Percentiles rank a stretch among this genome's conserved stretches.
Conservation (phyloP, 92 coral and sea anemone species). For the Desmophyllum pertusum region DNA sequence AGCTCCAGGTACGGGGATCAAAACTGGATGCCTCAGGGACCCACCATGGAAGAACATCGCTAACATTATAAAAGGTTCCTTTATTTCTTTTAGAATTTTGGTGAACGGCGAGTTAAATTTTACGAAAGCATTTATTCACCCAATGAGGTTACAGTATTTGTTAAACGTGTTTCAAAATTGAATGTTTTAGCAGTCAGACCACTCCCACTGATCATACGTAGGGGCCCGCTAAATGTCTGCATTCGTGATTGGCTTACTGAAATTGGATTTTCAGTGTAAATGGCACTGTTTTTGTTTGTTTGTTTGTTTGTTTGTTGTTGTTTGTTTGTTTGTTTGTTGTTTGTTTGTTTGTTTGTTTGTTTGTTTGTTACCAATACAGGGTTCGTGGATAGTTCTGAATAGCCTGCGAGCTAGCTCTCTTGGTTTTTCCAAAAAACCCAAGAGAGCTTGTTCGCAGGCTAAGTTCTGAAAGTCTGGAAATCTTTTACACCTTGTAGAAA, state of each 20-base stretch:
- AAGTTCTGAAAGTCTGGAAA: too few relatives aligned
- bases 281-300: not conserved
- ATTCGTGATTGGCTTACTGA: not conserved
- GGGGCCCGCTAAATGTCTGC: not conserved
- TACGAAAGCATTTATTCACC: not conserved
- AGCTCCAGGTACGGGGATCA: conserved; percentile 7
- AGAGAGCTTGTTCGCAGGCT: too few relatives aligned
- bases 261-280: not conserved
- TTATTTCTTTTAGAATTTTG: not conserved
- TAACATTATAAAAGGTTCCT: not conserved
- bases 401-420: too few relatives aligned
- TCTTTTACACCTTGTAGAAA: too few relatives aligned
- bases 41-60: conserved; percentile 42
- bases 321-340: too few relatives aligned
- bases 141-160: not conserved
- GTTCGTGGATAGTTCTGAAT: not conserved
- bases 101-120: not conserved
- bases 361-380: not conserved
- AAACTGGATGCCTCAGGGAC: conserved; percentile 50
- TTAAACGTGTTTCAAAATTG: not conserved
- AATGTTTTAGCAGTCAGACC: too few relatives aligned
- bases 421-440: too few relatives aligned
- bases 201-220: not conserved
- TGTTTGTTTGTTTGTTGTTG: not conserved
- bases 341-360: too few relatives aligned